Base-by-base conservation (phyloP, 2,888 invertebrate genomes). In the Hipparchia semele region DNA sequence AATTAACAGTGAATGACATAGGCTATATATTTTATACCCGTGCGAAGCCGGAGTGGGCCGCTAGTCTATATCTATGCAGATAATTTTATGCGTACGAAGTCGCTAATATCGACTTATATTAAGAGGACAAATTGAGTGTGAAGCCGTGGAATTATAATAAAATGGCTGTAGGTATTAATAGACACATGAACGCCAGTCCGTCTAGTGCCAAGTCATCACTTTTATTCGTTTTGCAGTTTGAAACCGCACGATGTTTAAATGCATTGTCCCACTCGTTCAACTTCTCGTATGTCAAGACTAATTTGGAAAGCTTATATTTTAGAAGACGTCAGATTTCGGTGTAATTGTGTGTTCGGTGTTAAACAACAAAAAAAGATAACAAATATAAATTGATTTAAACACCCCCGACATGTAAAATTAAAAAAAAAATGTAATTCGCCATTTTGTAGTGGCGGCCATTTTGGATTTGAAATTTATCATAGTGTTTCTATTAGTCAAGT, bases 161-260 rank as follows among this genome's bases (percentile, higher is more conserved):
- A 70, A 73, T 72, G 39, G 8, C 73, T 33, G 39, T 39, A 39
- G 67, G 67, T 73, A 74, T 73, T 73, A 74, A 70, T 73, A 73
- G 72, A 51, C 56, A 59, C 68, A 59, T 45, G 72, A 72, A 58
- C 68, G 68, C 72, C 68, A 59, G 64, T 59, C 53, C 64, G 72
- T 68, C 72, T 72, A 59, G 68, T 72, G 72, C 72, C 72, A 72
- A 72, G 72, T 68, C 64, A 64, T 72, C 68, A 58, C 72, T 72
- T 68, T 72, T 72, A 68, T 72, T 69, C 68, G 72, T 69, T 72
- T 72, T 69, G 68, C 64, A 64, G 64, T 53, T 23, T 49, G 58
- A 68, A 60, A 53, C 49, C 39, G 62, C 64, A 39, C 64, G 67
- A 33, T 62, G 72, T 61, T 67, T 51, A 56, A 67, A 68, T 72